phyloP scores from a whole-genome alignment of 37 sponge, comb jelly and placozoan species.

The Beroe ovata region DNA sequence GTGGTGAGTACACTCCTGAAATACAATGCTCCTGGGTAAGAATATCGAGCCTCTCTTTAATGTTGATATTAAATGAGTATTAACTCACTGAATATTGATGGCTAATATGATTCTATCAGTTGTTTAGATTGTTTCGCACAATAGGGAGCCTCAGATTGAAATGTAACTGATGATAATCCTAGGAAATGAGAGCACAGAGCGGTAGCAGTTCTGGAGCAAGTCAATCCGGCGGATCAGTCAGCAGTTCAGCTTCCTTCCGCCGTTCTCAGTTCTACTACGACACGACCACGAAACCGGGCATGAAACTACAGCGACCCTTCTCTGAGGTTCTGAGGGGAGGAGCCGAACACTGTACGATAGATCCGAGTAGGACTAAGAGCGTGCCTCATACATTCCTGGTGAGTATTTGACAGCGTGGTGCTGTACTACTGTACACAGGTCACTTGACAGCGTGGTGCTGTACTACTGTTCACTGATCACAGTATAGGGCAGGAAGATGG shows the following conservation, averaged over 20 bases:
- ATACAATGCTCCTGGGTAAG: no score
- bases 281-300: not conserved
- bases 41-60: no score
- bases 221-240: not conserved
- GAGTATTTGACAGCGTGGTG: not conserved
- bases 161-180: no score
- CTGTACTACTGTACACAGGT: no score
- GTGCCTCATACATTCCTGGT: not conserved
- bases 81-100: no score
- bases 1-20: slow-evolving; percentile 27
- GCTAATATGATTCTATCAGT: no score
- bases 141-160: no score
- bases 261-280: not conserved
- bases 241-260: not conserved
- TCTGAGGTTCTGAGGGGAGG: not conserved
- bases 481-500: no score
- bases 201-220: slow-evolving; percentile 53
- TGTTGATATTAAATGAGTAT: no score
- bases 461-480: no score
- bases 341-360: not conserved
- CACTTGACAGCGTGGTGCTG: no score
- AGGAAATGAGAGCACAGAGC: slow-evolving; percentile 48
- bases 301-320: not conserved
- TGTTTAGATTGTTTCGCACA: no score
- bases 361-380: not conserved